phyloP scores from a whole-genome alignment of 2,888 invertebrate genomes.

The Mechanitis messenoides region DNA sequence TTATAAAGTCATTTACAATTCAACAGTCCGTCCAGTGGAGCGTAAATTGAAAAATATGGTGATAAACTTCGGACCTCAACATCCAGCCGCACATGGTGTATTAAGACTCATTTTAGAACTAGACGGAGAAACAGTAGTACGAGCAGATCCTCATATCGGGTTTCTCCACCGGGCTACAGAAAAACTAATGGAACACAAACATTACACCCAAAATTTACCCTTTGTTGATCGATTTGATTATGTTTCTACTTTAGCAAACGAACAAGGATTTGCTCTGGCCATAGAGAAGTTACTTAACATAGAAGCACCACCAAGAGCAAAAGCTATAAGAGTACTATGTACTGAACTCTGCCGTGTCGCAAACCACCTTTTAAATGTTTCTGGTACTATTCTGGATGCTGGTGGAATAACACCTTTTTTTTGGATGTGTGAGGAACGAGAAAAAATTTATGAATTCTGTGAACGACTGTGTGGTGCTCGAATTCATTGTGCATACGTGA shows the following conservation, averaged over 20 bases:
- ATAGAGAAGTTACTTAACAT: constrained; percentile 89
- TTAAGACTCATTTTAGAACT: constrained; percentile 86
- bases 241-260: constrained; percentile 89
- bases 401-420: constrained; percentile 94
- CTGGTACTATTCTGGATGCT: constrained; percentile 85
- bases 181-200: constrained; percentile 92
- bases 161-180: constrained; percentile 92
- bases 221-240: constrained; percentile 93
- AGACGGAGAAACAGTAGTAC: constrained; percentile 87
- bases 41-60: constrained; percentile 79
- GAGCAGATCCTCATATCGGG: constrained; percentile 91
- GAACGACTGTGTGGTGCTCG: constrained; percentile 90
- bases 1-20: constrained; percentile 52
- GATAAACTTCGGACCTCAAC: constrained; percentile 92
- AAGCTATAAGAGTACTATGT: constrained; percentile 86
- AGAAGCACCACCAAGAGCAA: constrained; percentile 84
- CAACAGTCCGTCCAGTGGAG: constrained; percentile 65
- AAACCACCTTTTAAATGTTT: constrained; percentile 87
- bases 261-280: constrained; percentile 85
- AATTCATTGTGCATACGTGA: constrained; percentile 88
- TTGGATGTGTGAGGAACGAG: constrained; percentile 93
- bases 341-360: constrained; percentile 85
- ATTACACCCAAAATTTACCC: constrained; percentile 88
- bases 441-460: constrained; percentile 90
- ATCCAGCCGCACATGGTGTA: constrained; percentile 95